A percentile compares a stretch with the other conserved stretches of the same genome.
Conservation (phyloP, 2,888 invertebrate species). For the Megaustenia siamemsis region DNA sequence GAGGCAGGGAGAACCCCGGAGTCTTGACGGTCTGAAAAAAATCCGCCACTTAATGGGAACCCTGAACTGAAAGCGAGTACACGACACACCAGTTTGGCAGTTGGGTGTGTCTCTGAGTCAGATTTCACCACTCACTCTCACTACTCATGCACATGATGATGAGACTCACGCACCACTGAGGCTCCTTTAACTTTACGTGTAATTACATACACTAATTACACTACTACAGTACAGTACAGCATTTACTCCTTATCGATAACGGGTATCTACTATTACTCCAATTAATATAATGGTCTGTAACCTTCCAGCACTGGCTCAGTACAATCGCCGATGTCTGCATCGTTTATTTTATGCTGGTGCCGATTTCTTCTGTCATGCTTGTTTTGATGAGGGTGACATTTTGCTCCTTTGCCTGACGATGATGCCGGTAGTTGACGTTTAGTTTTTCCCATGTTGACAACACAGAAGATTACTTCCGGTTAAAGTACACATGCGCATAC, state of each 20-base stretch:
- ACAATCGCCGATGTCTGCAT: neutral
- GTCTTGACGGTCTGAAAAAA: too few species aligned
- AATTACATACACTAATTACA: too few species aligned
- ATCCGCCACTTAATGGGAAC: too few species aligned
- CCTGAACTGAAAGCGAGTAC: too few species aligned
- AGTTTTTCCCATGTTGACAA: slow-evolving; percentile 49
- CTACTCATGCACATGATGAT: too few species aligned
- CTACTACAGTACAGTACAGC: too few species aligned
- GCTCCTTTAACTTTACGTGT: too few species aligned
- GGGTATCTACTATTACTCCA: neutral
- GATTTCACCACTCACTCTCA: too few species aligned
- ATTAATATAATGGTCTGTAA: neutral
- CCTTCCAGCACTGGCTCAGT: slow-evolving; percentile 10
- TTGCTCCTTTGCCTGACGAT: neutral
- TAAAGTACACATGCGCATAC: slow-evolving; percentile 3
- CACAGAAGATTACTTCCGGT: slow-evolving; percentile 26
- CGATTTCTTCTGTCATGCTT: slow-evolving; percentile 41
- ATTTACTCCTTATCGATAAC: neutral
- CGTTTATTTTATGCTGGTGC: slow-evolving; percentile 35
- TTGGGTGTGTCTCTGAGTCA: too few species aligned
- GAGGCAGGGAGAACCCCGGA: too few species aligned
- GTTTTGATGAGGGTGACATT: slow-evolving; percentile 19
- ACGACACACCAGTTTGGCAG: too few species aligned
- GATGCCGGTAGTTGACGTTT: slow-evolving; percentile 25
- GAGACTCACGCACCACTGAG: too few species aligned